A percentile compares a stretch with the other conserved stretches of the same genome.
Conservation (phyloP, 2,113 vertebrate genomes). For the Microcebus tavaratra region DNA sequence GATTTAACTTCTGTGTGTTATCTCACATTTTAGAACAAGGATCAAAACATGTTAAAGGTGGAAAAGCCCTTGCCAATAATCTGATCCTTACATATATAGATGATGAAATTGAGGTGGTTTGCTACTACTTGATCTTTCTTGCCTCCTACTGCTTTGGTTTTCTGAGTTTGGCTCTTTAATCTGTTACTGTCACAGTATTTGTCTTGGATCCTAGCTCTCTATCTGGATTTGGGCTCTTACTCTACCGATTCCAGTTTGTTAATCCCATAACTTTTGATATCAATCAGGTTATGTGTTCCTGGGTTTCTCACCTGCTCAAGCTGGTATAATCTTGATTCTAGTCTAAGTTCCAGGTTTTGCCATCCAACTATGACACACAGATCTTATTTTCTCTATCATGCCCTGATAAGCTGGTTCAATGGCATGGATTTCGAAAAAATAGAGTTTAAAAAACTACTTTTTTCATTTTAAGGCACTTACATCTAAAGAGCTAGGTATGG, state of each 20-base stretch:
- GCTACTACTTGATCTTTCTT: constrained; percentile 3
- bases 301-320: neutral
- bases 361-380: neutral
- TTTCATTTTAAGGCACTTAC: constrained; percentile 47
- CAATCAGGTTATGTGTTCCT: neutral
- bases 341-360: neutral
- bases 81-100: neutral
- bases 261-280: neutral
- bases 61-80: neutral
- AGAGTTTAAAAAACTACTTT: neutral
- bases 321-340: constrained; percentile 24
- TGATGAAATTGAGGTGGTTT: neutral
- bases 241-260: neutral
- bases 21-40: neutral
- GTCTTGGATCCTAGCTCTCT: neutral
- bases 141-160: neutral
- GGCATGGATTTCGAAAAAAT: constrained; percentile 11
- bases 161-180: constrained; percentile 16
- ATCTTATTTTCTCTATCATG: neutral
- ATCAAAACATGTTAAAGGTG: neutral
- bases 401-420: neutral
- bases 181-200: neutral
- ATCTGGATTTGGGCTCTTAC: constrained; percentile 12
- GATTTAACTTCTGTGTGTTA: neutral
- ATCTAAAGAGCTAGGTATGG: constrained; percentile 4